A percentile compares a stretch with the other conserved stretches of the same genome.
phyloP scores from a whole-genome alignment of 1,140 invertebrate species.

The Pomacea maculata region DNA sequence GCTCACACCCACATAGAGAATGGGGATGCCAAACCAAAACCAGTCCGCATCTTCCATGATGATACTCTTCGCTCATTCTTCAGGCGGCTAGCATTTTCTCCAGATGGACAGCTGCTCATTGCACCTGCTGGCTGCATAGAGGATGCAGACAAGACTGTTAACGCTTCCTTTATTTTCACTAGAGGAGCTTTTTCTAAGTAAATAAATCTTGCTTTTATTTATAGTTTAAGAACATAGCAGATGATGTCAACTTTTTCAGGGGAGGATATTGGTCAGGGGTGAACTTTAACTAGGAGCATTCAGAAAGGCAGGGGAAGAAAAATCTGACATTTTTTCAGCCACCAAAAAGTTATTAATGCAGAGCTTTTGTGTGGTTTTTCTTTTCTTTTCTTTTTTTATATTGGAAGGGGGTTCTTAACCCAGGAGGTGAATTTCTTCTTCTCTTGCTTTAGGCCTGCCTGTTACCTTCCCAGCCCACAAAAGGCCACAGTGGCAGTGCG shows the following conservation, averaged over 20 bases:
- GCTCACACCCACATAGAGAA: conserved; percentile 27
- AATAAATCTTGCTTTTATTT: conserved; percentile 35
- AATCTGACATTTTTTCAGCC: no score
- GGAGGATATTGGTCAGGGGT: no score
- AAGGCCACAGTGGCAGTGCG: conserved; percentile 76
- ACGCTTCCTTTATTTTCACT: conserved; percentile 85
- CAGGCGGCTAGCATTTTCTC: conserved; percentile 85
- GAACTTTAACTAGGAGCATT: no score
- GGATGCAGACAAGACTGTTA: conserved; percentile 62
- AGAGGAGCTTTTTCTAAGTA: conserved; percentile 79
- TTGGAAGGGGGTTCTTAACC: no score
- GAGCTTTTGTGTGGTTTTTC: no score
- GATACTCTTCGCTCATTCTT: conserved; percentile 95
- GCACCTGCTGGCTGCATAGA: conserved; percentile 72
- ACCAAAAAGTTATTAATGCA: no score
- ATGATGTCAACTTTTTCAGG: no score
- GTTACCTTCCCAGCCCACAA: conserved; percentile 81
- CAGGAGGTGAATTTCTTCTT: neutral
- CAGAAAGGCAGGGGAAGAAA: no score
- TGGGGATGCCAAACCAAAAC: conserved; percentile 46
- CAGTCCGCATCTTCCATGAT: conserved; percentile 83
- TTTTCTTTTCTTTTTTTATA: no score
- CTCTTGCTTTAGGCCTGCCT: conserved; percentile 74
- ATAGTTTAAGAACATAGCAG: no score
- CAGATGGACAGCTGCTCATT: conserved; percentile 87